Conservation (phyloP, 2,888 invertebrate genomes). For the Cephonodes hylas region DNA sequence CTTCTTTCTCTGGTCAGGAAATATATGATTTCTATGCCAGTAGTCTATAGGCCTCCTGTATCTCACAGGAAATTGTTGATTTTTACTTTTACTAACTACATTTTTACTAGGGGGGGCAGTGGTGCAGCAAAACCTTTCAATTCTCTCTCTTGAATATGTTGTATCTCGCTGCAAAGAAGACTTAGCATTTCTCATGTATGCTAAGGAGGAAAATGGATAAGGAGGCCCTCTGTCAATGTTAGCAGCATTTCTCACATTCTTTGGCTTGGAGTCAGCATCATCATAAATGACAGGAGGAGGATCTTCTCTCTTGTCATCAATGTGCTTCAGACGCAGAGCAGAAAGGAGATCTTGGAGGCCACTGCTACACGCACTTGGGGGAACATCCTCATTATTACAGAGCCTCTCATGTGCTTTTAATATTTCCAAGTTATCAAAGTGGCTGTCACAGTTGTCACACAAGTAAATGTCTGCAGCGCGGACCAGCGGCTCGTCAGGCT, state of each 20-base stretch:
- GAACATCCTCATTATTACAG: conserved; percentile 58
- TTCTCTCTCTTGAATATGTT: conserved; percentile 60
- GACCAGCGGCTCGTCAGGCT: conserved; percentile 71
- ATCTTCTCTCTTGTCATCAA: conserved; percentile 34
- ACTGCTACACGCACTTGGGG: conserved; percentile 46
- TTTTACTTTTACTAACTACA: conserved; percentile 62
- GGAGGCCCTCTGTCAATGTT: conserved; percentile 67
- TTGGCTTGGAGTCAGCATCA: conserved; percentile 46
- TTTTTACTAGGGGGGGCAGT: conserved; percentile 52
- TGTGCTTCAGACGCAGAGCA: conserved; percentile 59
- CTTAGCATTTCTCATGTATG: conserved; percentile 65
- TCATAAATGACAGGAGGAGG: conserved; percentile 24
- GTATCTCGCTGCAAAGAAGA: conserved; percentile 53
- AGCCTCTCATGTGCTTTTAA: conserved; percentile 70
- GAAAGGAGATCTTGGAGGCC: conserved; percentile 64
- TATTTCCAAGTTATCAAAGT: conserved; percentile 79
- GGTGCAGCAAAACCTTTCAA: conserved; percentile 71
- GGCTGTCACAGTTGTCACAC: conserved; percentile 88
- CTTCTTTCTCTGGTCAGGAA: conserved; percentile 69
- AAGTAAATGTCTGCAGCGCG: conserved; percentile 86
- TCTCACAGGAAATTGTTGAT: conserved; percentile 63
- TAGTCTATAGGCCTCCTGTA: conserved; percentile 73
- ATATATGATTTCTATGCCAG: conserved; percentile 67
- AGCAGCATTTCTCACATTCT: conserved; percentile 55
- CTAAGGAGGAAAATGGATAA: conserved; percentile 75